Conservation (phyloP, 1,140 invertebrate species). For the Drosophila ficusphila region DNA sequence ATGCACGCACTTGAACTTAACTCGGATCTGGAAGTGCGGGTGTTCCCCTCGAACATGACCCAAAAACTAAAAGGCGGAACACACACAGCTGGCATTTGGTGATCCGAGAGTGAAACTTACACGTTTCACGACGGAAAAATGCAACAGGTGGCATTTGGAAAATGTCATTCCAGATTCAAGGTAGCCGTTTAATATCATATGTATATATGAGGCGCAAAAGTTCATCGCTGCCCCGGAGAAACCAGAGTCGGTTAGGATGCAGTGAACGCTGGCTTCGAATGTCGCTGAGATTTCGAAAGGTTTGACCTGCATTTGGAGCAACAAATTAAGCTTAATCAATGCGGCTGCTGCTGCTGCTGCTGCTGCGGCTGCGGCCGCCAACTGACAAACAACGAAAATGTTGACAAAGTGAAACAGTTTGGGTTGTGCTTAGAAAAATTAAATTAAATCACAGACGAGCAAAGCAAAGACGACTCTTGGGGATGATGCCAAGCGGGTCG, state of each 20-base stretch:
- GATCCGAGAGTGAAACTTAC: neutral
- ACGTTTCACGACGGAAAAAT: neutral
- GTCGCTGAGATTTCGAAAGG: slow-evolving; percentile 46
- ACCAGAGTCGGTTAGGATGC: slow-evolving; percentile 1
- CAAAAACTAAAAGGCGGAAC: neutral
- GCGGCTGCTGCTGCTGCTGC: slow-evolving; percentile 31
- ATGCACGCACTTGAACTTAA: slow-evolving; percentile 49
- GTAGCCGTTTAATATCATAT: neutral
- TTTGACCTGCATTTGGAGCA: slow-evolving; percentile 52
- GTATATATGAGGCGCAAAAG: neutral
- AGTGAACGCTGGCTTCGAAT: slow-evolving; percentile 6
- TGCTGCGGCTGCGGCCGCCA: slow-evolving; percentile 38
- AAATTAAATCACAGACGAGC: slow-evolving; percentile 39
- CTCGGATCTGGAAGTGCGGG: neutral
- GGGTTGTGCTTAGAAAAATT: slow-evolving; percentile 50
- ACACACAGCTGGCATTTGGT: neutral
- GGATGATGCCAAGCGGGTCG: neutral
- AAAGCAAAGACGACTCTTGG: no score
- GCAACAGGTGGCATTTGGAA: slow-evolving; percentile 2
- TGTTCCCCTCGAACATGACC: neutral
- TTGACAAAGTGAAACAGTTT: slow-evolving; percentile 53
- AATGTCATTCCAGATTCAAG: slow-evolving; percentile 21
- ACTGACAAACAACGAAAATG: slow-evolving; percentile 36
- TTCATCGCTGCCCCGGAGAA: neutral
- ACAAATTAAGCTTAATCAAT: slow-evolving; percentile 54